Percentiles rank a stretch among this genome's conserved stretches.
phyloP scores from a whole-genome alignment of 2,797 vertebrate species.

The Vireo griseus region DNA sequence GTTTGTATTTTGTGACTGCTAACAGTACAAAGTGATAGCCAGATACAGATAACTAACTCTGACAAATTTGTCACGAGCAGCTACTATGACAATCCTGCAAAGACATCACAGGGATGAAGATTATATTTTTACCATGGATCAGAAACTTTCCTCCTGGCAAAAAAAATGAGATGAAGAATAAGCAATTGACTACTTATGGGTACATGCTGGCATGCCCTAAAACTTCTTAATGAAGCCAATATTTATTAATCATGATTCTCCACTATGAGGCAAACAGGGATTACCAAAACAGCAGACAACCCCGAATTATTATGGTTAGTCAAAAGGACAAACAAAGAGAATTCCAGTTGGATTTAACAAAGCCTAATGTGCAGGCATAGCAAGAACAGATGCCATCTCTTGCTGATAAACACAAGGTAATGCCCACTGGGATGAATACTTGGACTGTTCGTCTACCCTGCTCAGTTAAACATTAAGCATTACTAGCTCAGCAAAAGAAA shows the following conservation, averaged over 20 bases:
- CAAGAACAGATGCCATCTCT: conserved; percentile 20
- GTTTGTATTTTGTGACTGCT: neutral
- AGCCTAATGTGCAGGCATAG: neutral
- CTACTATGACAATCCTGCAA: neutral
- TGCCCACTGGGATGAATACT: neutral
- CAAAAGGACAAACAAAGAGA: neutral
- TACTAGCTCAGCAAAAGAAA: neutral
- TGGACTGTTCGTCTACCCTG: neutral
- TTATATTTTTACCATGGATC: neutral
- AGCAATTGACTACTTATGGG: neutral
- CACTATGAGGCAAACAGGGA: neutral
- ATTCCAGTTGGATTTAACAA: conserved; percentile 26
- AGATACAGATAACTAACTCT: neutral
- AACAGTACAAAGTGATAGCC: neutral
- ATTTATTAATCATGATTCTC: neutral
- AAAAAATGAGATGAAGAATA: neutral
- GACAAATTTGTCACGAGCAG: neutral
- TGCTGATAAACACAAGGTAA: conserved; percentile 27
- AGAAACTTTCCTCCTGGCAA: neutral
- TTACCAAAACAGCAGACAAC: neutral
- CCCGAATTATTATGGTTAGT: neutral
- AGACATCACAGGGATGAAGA: neutral
- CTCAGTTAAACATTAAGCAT: conserved; percentile 1
- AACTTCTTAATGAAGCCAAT: neutral
- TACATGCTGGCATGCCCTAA: neutral